These are phyloP conservation scores for Irena cyanogastra DNA, from an alignment of 2,113 vertebrate species.

Conservation along the genomic window DNA sequence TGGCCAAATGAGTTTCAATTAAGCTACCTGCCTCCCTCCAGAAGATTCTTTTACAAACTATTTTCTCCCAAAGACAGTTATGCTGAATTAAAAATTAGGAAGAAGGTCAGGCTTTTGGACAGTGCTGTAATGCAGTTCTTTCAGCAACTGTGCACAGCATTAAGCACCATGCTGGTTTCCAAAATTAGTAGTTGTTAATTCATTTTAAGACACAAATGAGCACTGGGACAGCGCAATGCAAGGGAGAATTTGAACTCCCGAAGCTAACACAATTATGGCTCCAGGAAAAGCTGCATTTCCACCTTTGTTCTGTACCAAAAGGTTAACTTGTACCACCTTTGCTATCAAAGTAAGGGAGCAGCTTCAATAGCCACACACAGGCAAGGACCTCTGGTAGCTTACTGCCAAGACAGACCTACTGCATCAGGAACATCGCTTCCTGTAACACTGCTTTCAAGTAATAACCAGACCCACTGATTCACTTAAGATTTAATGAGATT, in stretches of 20 bases:
- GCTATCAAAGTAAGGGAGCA: background rate
- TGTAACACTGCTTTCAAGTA: constrained; percentile 51
- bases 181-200: background rate
- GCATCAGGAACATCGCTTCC: constrained; percentile 48
- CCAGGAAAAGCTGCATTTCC: background rate
- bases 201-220: background rate
- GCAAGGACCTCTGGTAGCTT: background rate
- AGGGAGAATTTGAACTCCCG: background rate
- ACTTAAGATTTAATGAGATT: constrained; percentile 66
- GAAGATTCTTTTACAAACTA: background rate
- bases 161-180: background rate
- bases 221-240: background rate
- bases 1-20: background rate
- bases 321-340: background rate
- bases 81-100: background rate
- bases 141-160: background rate
- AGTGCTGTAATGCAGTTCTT: background rate
- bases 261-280: background rate
- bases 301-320: background rate
- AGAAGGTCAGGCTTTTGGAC: background rate
- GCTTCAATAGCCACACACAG: constrained; percentile 30
- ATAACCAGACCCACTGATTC: constrained; percentile 63
- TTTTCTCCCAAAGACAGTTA: background rate
- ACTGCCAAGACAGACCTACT: background rate
- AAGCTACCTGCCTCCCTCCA: background rate